Conservation (phyloP, 2,113 vertebrate species). For the Rhizomys pruinosus region DNA sequence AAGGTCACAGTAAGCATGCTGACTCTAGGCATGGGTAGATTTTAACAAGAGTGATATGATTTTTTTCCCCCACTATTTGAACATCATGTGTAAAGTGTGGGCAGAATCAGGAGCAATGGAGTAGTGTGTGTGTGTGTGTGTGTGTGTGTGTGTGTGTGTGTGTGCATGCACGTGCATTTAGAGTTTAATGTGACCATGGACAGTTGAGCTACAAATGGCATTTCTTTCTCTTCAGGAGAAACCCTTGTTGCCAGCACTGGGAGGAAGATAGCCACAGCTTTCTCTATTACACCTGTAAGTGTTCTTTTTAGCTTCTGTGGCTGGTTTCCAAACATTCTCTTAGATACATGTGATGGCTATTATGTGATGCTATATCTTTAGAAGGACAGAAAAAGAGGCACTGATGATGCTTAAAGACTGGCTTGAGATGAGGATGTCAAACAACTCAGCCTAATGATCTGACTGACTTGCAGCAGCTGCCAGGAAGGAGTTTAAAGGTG, state of each 20-base stretch:
- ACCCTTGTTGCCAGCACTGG: background rate
- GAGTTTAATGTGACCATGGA: background rate
- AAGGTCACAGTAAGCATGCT: background rate
- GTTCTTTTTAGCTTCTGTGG: background rate
- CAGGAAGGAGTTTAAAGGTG: background rate
- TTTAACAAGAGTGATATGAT: background rate
- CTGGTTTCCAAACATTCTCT: background rate
- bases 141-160: too few species aligned
- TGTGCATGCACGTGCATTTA: background rate
- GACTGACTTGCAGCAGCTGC: background rate
- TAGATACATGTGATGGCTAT: background rate
- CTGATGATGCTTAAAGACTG: background rate
- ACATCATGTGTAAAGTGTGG: background rate
- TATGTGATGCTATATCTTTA: background rate
- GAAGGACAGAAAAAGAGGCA: background rate
- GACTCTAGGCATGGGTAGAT: background rate
- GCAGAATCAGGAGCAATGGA: background rate
- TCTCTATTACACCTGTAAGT: background rate
- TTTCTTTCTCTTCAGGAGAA: slow-evolving; percentile 29
- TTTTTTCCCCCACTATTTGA: background rate
- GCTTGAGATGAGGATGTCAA: background rate
- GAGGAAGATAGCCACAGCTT: background rate
- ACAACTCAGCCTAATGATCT: rapidly evolving
- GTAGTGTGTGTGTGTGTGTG: too few species aligned
- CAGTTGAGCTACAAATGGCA: background rate